Base-by-base conservation (phyloP, 2,888 invertebrate genomes). In the Dicranocentrus wangi region DNA sequence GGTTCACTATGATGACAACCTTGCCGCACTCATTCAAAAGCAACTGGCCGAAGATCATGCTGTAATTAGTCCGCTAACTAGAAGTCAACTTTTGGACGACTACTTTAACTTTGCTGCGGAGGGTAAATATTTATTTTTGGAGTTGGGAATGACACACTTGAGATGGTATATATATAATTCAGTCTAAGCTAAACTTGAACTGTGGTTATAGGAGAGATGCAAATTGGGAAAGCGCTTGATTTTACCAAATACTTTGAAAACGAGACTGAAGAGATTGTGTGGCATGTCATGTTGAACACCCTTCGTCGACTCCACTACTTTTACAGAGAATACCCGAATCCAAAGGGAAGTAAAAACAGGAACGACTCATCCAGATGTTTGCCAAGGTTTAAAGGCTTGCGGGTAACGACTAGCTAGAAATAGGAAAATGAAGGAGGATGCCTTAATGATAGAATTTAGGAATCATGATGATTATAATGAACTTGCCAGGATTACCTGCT, bases 21-120 rank as follows among this genome's bases (percentile, higher is more conserved):
- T 87, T 42, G 87, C 87, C 83, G 63, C 82, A 19, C 66, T 87
- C 39, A 69, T 87, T 23, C 83, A 80, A 7, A 61, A 84, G 13
- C 87, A 87, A 55, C 82, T 87, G 27, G 58, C 77, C 19, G 80
- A 10, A 0, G 88, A 90, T 77, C 89, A 90, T 83, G 87, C 85
- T 32, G 79, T 79, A 3, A 89, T 90, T 65, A 86, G 88, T 58
- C 85, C 88, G 0, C 86, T 88, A n/a, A 89, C 89, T 83, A 86
- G 90, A 73, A 90, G 89, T 13, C 90, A 90, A 83, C 86, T 91
- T n/a, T 87, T 91, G 25, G 90, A 90, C 84, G 91, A 91, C 86
- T 87, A 89, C 53, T 83, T 85, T 32, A 75, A 80, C 23, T 68
- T 85, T 23, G 89, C 88, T n/a, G 84, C 87, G 32, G 86, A 81